Evolutionary conservation across 2,797 vertebrate species (phyloP), one percentile per base, ranked within the genome.

Genomic region (Austrolebias charrua): DNA sequence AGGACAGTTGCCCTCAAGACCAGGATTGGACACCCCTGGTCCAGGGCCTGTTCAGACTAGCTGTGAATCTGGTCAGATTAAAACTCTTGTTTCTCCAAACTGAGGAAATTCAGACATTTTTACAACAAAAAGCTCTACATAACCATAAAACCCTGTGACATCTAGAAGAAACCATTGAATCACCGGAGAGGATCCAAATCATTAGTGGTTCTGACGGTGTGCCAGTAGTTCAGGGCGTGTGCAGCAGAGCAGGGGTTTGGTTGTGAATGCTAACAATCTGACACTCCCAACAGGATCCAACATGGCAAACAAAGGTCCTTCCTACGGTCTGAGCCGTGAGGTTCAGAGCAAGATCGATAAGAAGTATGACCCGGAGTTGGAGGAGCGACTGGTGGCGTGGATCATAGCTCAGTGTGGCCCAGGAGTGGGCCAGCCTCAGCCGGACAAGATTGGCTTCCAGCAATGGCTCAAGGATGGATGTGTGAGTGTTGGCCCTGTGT

Each of bases 381-480:
- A 99, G 83, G 94, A 94, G 29, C 89, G 91, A 58, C 91, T 99
- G 79, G 93, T 95, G 62, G 90, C 94, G 66, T 99, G 97, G 97
- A 95, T 99, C 14, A 9, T 91, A 0, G 71, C 82, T 24, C 97
- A 99, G 91, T 95, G 94, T 0, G 95, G 94, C 1, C 2, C 90
- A 0, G 83, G 66, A 0, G 92, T 94, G 14, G 91, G 90, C 0
- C 88, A 67, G 10, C 97, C 97, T 0, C 90, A 94, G 62, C 65
- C 91, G 0, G 95, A 95, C 67, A 94, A 93, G 85, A 83, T 87
- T 31, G 96, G 94, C 71, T 96, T 98, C 91, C 96, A 98, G 77
- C 90, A 86, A 42, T 99, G 97, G 97, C 94, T 99, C 63, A 99
- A 97, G 90, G 94, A 98, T 0, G 97, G 97, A 78, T 83, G 92